These are phyloP conservation scores for Leptinotarsa rubiginosa DNA, from an alignment of 2,888 invertebrate species.

Conservation along the genomic window DNA sequence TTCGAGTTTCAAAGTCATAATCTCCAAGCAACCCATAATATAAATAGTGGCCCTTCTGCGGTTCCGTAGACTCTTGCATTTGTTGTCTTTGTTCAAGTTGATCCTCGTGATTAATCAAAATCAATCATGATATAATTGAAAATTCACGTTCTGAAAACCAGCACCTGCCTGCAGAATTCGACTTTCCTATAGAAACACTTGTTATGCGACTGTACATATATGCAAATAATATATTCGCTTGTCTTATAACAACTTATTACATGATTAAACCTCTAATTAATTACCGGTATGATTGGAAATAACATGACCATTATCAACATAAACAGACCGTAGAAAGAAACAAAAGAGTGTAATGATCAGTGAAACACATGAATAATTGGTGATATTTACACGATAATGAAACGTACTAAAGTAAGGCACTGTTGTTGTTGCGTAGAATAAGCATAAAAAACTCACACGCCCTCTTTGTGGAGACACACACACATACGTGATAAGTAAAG, in stretches of 20 bases:
- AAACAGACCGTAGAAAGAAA: constrained; percentile 30
- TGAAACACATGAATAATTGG: constrained; percentile 11
- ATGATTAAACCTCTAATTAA: constrained; percentile 23
- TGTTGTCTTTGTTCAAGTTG: too few species aligned
- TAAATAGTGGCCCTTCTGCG: too few species aligned
- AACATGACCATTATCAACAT: constrained; percentile 23
- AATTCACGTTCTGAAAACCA: constrained; percentile 6
- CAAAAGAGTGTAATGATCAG: constrained; percentile 12
- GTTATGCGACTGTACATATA: neutral
- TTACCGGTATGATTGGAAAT: constrained; percentile 23
- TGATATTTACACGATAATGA: constrained; percentile 18
- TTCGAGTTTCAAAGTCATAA: too few species aligned
- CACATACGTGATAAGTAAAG: neutral
- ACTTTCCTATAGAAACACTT: constrained; percentile 11
- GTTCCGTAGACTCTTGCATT: too few species aligned
- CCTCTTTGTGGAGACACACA: constrained; percentile 2
- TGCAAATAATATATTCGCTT: constrained; percentile 10
- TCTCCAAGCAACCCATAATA: too few species aligned
- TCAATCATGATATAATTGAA: neutral
- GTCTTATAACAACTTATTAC: constrained; percentile 21
- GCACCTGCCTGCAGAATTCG: neutral
- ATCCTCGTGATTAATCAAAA: neutral
- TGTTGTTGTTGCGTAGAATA: constrained; percentile 5
- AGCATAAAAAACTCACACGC: constrained; percentile 4
- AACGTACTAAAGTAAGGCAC: constrained; percentile 3